Evolutionary conservation across 2,113 vertebrate genomes (phyloP), one percentile per base, ranked within the genome.

Genomic region (Eretmochelys imbricata): DNA sequence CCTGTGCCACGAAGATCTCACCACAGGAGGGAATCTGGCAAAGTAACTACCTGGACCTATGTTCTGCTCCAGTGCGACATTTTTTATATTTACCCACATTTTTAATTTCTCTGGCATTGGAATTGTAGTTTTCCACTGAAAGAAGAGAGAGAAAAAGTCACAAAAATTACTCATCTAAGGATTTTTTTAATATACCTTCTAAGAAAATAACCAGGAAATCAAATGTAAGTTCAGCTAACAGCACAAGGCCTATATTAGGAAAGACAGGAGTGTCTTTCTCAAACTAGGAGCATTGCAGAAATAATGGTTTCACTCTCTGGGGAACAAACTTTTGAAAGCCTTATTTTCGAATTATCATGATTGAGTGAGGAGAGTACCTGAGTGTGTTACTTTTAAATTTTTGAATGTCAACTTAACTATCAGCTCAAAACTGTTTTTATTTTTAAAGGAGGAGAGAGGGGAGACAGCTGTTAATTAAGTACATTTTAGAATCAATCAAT

Each of bases 391-490:
- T 25, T 46, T 92, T 29, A 90, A 83, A 81, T 13, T 82, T 85
- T 81, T 54, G 78, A 46, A 25, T 38, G 2, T 35, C 38, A 89
- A 22, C 38, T 42, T 91, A 81, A 38, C 27, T 93, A 80, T 89
- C 49, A 85, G 24, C 13, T 79, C 42, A 83, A 81, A 94, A n/a
- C 1, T 55, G 8, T 2, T 2, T 53, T 51, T 20, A 13, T 22
- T 16, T 10, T 7, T 2, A 22, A 13, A 25, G 24, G 78, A 1
- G 1, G 25, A 1, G 31, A 55, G 1, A 22, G 5, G 38, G 5
- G 50, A 17, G 57, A 87, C 53, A n/a, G 35, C 65, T 69, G 20
- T 69, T 69, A 90, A 51, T 78, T 91, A 88, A 62, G 53, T 22
- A 35, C 10, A 91, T 82, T 11, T 80, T 87, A 48, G 49, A 89